phyloP scores from a whole-genome alignment of 2,797 vertebrate genomes.

The Cossypha polioptera region DNA sequence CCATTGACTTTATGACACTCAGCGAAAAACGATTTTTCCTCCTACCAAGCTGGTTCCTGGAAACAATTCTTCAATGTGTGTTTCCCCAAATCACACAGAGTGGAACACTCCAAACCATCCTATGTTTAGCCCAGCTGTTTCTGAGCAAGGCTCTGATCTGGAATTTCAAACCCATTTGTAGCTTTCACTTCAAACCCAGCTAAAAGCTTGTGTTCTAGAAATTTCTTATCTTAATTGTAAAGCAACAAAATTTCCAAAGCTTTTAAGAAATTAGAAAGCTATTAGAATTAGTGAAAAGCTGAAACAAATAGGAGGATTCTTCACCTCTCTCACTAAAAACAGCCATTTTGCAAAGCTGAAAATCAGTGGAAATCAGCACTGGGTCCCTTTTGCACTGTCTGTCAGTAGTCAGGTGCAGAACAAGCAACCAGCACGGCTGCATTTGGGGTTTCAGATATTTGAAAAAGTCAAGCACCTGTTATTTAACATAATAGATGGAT shows the following conservation, averaged over 20 bases:
- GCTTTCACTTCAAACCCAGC: background rate
- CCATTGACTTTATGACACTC: background rate
- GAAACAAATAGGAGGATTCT: background rate
- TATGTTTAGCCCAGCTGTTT: background rate
- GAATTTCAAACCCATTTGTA: background rate
- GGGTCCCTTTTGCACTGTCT: background rate
- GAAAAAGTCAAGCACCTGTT: background rate
- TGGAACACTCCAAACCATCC: background rate
- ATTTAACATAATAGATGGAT: background rate
- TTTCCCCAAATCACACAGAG: background rate
- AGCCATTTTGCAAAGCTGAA: background rate
- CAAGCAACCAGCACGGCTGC: fast-evolving
- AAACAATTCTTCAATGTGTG: background rate
- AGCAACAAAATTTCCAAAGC: background rate
- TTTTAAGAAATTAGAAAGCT: background rate
- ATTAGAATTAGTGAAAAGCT: background rate
- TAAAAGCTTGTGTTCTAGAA: background rate
- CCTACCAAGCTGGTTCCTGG: background rate
- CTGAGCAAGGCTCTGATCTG: background rate
- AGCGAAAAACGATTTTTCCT: background rate
- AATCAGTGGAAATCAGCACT: background rate
- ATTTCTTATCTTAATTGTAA: background rate
- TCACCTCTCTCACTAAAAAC: background rate
- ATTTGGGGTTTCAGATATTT: background rate
- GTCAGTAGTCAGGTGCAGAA: background rate